Conservation (phyloP, 2,113 vertebrate genomes). For the Anseranas semipalmata region DNA sequence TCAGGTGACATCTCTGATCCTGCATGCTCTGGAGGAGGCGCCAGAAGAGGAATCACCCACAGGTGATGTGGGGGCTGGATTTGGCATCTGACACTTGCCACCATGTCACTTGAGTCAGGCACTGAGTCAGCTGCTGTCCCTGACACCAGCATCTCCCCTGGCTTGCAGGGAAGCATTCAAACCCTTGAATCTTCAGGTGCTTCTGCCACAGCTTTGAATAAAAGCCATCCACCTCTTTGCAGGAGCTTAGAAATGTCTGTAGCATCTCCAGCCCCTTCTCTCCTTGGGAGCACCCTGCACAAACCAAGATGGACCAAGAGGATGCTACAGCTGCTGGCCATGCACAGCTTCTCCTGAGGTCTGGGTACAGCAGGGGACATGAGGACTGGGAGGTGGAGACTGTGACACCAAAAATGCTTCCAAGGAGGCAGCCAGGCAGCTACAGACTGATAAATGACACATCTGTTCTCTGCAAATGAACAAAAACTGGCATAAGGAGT, state of each 20-base stretch:
- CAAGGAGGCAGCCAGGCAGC: background rate
- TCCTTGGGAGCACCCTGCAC: rapidly evolving
- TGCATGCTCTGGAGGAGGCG: background rate
- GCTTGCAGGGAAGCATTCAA: background rate
- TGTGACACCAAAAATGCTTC: background rate
- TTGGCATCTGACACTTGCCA: background rate
- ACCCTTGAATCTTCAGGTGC: background rate
- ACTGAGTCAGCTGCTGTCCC: background rate
- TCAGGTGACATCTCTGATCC: slow-evolving; percentile 6
- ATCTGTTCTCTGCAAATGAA: slow-evolving; percentile 65
- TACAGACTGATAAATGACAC: slow-evolving; percentile 31
- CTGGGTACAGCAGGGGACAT: background rate
- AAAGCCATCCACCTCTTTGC: background rate
- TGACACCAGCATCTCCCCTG: background rate
- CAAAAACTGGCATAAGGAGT: slow-evolving; percentile 44
- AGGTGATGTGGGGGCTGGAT: background rate
- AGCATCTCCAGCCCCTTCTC: background rate
- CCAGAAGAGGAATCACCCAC: slow-evolving; percentile 1
- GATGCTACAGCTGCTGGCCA: background rate
- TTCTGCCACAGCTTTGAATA: background rate
- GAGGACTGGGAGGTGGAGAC: background rate
- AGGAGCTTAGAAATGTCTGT: background rate
- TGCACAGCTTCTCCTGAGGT: rapidly evolving
- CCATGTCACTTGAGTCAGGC: background rate
- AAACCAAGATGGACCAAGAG: background rate